Conservation (phyloP, 1,140 invertebrate genomes). For the Microplitis mediator region DNA sequence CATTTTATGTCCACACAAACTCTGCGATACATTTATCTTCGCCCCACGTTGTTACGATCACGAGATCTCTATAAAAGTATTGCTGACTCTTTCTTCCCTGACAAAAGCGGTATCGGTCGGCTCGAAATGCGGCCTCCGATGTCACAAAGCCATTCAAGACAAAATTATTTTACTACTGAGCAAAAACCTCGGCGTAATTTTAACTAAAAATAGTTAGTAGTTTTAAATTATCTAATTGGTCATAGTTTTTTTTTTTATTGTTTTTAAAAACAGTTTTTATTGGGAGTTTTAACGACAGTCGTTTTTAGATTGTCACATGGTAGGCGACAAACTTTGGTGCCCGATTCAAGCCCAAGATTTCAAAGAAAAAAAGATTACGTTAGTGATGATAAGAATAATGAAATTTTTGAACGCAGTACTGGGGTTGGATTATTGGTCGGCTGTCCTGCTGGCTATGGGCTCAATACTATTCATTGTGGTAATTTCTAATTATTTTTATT, state of each 20-base stretch:
- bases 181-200: conserved; percentile 41
- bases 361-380: conserved; percentile 27
- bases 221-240: background rate
- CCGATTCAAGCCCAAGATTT: conserved; percentile 34
- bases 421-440: conserved; percentile 47
- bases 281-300: conserved; percentile 54
- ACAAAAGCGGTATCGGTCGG: conserved; percentile 42
- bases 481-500: conserved; percentile 23
- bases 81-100: conserved; percentile 44
- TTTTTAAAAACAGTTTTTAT: conserved; percentile 45
- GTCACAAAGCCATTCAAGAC: conserved; percentile 49
- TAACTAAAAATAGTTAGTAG: conserved; percentile 46
- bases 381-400: conserved; percentile 29
- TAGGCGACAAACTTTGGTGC: conserved; percentile 42
- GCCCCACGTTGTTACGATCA: conserved; percentile 41
- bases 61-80: conserved; percentile 41
- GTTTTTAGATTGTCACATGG: conserved; percentile 52
- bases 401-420: background rate
- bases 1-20: conserved; percentile 41
- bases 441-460: conserved; percentile 51
- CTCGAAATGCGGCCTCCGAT: conserved; percentile 45
- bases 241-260: background rate
- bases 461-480: conserved; percentile 48
- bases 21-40: conserved; percentile 44
- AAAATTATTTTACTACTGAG: conserved; percentile 45